phyloP scores from a whole-genome alignment of 1,140 invertebrate genomes.

The Copidosoma floridanum region DNA sequence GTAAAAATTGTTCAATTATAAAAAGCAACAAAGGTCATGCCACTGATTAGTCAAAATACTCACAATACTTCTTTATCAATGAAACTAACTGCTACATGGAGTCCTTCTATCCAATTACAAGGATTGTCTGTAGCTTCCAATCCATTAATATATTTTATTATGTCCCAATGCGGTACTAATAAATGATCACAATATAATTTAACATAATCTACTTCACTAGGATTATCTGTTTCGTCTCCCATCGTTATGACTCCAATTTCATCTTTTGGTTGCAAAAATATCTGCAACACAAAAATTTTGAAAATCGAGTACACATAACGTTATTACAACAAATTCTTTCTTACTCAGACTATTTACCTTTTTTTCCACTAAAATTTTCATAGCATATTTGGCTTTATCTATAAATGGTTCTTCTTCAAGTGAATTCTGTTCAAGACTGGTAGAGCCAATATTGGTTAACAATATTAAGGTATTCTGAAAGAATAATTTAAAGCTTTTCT shows the following conservation, averaged over 20 bases:
- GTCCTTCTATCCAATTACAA: constrained; percentile 35
- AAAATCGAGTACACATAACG: too few species aligned
- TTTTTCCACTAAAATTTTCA: constrained; percentile 32
- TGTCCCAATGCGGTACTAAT: constrained; percentile 34
- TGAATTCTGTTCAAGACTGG: constrained; percentile 8
- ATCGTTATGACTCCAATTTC: constrained; percentile 40
- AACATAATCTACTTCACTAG: constrained; percentile 2
- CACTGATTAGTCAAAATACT: too few species aligned
- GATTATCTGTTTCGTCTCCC: constrained; percentile 28
- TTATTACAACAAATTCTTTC: too few species aligned
- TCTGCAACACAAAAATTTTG: constrained; percentile 21
- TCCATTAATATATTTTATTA: constrained; percentile 31
- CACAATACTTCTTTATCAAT: constrained; percentile 30
- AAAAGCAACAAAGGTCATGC: too few species aligned
- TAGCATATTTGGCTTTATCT: constrained; percentile 33
- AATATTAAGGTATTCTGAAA: constrained; percentile 31
- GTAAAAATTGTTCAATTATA: too few species aligned
- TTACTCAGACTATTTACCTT: constrained; percentile 27
- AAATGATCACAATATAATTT: constrained; percentile 22
- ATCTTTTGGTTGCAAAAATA: constrained; percentile 37
- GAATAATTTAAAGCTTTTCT: background rate
- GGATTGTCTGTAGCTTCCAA: constrained; percentile 20
- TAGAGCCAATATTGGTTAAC: constrained; percentile 30
- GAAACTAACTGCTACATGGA: constrained; percentile 28
- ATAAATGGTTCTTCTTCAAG: constrained; percentile 22